Evolutionary conservation across 2,113 vertebrate genomes (phyloP), one percentile per base, ranked within the genome.

Genomic region (Lampris megalopsis): DNA sequence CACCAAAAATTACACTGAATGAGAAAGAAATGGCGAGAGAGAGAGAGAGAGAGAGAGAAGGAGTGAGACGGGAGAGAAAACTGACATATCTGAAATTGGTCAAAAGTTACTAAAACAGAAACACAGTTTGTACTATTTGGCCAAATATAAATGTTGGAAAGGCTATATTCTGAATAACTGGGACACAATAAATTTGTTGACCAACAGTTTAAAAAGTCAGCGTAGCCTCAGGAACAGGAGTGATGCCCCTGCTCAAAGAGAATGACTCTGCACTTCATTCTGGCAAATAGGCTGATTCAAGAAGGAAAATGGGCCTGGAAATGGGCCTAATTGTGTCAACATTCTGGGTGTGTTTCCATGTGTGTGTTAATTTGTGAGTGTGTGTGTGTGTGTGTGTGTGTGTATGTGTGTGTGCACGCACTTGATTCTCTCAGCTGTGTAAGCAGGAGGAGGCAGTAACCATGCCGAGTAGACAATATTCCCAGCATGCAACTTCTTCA

Each of bases 341-440:
- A 10, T 59, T 9, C 8, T 3, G 24, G 24, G 24, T 24, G 24
- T 24, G 24, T 24, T 24, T 24, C 24, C 24, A 24, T 24, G 24
- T 24, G 24, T 24, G 24, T 24, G 24, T 24, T 24, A 24, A 24
- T 24, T 24, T 24, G 24, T 24, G 24, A 24, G 24, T 35, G 11
- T 3, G 9, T 24, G 49, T 61, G 5, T 3, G 11, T 0, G 4
- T 50, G 56, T 62, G 38, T 58, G 7, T 36, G 7, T 36, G n/a
- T 24, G 53, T 56, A 6, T 24, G n/a, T 56, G n/a, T 56, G 56
- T 58, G 56, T 36, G 35, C 38, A 8, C 38, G 56, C 35, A 9
- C 56, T 37, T 35, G 3, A 3, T 52, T 9, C 10, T 43, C 61
- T 63, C 61, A 63, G 61, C 61, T 63, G 61, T 42, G 61, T 45